phyloP scores from a whole-genome alignment of 2,888 invertebrate genomes.

The Drosophila heteroneura region DNA sequence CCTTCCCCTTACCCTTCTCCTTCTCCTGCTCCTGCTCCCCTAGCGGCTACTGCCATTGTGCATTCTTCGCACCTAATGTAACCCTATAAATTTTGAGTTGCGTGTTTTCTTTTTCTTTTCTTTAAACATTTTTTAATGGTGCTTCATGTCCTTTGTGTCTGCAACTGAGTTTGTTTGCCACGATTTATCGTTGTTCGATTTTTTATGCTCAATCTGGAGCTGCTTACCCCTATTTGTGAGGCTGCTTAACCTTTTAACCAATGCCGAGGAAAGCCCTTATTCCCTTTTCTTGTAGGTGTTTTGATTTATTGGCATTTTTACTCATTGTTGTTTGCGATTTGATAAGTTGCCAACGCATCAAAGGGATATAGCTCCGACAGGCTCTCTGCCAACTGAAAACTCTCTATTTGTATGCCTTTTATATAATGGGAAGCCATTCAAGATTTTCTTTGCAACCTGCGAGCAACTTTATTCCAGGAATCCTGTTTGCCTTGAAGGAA shows the following conservation, averaged over 20 bases:
- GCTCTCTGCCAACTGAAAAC: conserved; percentile 15
- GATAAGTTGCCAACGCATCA: conserved; percentile 58
- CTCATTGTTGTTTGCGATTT: conserved; percentile 70
- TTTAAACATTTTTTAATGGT: conserved; percentile 65
- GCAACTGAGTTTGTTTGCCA: conserved; percentile 50
- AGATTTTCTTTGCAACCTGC: conserved; percentile 46
- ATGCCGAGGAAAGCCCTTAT: conserved; percentile 30
- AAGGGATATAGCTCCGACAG: conserved; percentile 51
- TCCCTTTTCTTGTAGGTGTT: conserved; percentile 64
- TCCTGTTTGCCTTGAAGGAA: not conserved
- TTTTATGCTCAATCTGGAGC: conserved; percentile 64
- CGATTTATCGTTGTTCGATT: conserved; percentile 72
- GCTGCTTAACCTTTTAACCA: conserved; percentile 63
- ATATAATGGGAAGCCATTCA: conserved; percentile 32
- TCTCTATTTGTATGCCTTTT: conserved; percentile 32
- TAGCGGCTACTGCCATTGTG: conserved; percentile 11
- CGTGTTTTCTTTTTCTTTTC: conserved; percentile 34
- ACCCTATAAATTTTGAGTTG: conserved; percentile 57
- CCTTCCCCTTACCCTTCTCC: not conserved
- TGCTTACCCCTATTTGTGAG: conserved; percentile 47
- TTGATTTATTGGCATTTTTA: conserved; percentile 75
- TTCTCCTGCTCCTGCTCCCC: not conserved
- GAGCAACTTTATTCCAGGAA: conserved; percentile 52
- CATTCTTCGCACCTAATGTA: conserved; percentile 63
- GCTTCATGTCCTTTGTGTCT: conserved; percentile 50